Evolutionary conservation across 2,888 invertebrate genomes (phyloP).

Genomic region (Zygothrica quintamaculata): DNA sequence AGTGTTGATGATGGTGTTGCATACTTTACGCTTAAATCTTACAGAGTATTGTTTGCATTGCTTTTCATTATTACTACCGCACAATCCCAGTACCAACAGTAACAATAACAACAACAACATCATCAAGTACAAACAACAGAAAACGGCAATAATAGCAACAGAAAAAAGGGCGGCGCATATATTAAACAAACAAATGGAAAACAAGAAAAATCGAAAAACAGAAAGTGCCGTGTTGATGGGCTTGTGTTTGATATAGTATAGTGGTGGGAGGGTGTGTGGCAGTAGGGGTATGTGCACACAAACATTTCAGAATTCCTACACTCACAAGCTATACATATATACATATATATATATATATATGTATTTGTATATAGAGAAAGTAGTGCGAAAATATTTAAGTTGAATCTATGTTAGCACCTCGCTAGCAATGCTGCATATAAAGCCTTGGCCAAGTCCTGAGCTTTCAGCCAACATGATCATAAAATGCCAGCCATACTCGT

Average conservation of each 20-base stretch:
- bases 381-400: conserved; percentile 63
- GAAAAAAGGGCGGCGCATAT: conserved; percentile 39
- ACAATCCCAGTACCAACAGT: conserved; percentile 41
- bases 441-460: conserved; percentile 10
- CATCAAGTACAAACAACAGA: conserved; percentile 17
- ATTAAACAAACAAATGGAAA: conserved; percentile 59
- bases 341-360: conserved; percentile 1
- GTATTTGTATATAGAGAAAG: conserved; percentile 26
- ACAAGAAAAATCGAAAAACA: conserved; percentile 31
- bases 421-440: conserved; percentile 32
- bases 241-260: no score
- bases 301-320: conserved; percentile 45
- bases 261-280: background rate
- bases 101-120: conserved; percentile 19
- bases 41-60: conserved; percentile 60
- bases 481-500: conserved; percentile 31
- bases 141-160: conserved; percentile 18
- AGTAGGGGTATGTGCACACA: conserved; percentile 15
- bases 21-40: conserved; percentile 46
- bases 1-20: conserved; percentile 12
- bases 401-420: conserved; percentile 64
- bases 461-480: conserved; percentile 5
- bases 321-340: background rate
- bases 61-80: conserved; percentile 57
- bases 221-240: background rate